phyloP scores from a whole-genome alignment of 2,797 vertebrate genomes.

The Ataeniobius toweri region DNA sequence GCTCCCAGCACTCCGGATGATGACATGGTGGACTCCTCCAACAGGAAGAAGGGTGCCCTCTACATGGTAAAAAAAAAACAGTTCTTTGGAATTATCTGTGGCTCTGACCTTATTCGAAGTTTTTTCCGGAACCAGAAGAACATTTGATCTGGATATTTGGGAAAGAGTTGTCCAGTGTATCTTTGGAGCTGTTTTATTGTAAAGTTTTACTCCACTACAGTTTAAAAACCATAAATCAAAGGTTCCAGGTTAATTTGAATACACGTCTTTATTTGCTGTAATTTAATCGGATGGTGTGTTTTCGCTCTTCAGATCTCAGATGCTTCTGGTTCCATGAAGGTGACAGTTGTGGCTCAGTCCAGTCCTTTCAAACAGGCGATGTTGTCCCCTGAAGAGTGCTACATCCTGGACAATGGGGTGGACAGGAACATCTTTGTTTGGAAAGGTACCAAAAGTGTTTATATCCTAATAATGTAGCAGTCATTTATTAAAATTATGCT shows the following conservation, averaged over 20 bases:
- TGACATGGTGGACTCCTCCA: slow-evolving; percentile 67
- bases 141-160: no score
- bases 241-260: neutral
- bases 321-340: slow-evolving; percentile 77
- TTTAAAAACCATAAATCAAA: neutral
- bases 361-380: slow-evolving; percentile 83
- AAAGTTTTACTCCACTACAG: neutral
- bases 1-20: slow-evolving; percentile 70
- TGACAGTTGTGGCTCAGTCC: slow-evolving; percentile 65
- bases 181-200: neutral
- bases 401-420: slow-evolving; percentile 82
- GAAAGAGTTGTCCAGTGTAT: no score
- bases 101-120: neutral
- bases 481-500: neutral
- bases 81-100: neutral
- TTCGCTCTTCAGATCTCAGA: slow-evolving; percentile 78
- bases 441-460: slow-evolving; percentile 76
- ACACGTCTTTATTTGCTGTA: neutral
- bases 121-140: no score
- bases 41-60: slow-evolving; percentile 79
- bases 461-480: neutral
- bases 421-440: slow-evolving; percentile 82
- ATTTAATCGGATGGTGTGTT: neutral
- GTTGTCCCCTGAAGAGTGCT: slow-evolving; percentile 78
- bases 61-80: slow-evolving; percentile 72